phyloP scores from a whole-genome alignment of 2,113 vertebrate genomes.

The Polypterus senegalus region DNA sequence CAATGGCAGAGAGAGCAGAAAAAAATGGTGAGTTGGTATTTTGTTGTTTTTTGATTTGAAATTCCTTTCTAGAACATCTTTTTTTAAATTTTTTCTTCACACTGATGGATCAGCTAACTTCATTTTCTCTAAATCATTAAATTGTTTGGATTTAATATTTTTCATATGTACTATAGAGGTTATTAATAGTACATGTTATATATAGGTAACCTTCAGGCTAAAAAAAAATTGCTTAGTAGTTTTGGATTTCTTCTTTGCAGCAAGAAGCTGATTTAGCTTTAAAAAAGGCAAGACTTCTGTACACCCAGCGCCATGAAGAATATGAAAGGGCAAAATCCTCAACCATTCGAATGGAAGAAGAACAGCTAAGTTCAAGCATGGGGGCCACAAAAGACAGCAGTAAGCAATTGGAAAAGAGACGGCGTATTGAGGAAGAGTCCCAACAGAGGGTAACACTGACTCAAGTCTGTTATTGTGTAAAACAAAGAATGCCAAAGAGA shows the following conservation, averaged over 20 bases:
- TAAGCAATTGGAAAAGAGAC: conserved; percentile 80
- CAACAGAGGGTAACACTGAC: conserved; percentile 68
- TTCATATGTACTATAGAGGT: too few species aligned
- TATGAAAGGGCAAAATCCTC: conserved; percentile 83
- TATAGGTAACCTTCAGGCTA: neutral
- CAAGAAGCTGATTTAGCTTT: conserved; percentile 78
- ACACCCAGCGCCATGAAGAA: conserved; percentile 80
- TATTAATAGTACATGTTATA: too few species aligned
- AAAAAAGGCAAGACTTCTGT: conserved; percentile 73
- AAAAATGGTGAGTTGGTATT: conserved; percentile 63
- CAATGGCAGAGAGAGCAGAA: conserved; percentile 92
- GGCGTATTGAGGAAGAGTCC: conserved; percentile 82
- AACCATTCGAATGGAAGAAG: conserved; percentile 78
- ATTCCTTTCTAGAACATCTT: too few species aligned
- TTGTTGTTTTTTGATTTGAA: too few species aligned
- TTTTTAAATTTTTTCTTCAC: too few species aligned
- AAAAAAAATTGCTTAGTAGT: neutral
- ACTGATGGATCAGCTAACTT: too few species aligned
- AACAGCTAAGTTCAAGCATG: conserved; percentile 50
- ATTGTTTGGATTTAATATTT: too few species aligned
- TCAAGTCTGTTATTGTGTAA: too few species aligned
- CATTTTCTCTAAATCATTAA: too few species aligned
- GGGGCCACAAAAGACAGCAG: conserved; percentile 47
- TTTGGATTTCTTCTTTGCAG: conserved; percentile 38
- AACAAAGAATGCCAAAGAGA: too few species aligned